Percentiles rank a stretch among this genome's conserved stretches.
phyloP scores from a whole-genome alignment of 2,888 invertebrate species.

The Limenitis camilla region DNA sequence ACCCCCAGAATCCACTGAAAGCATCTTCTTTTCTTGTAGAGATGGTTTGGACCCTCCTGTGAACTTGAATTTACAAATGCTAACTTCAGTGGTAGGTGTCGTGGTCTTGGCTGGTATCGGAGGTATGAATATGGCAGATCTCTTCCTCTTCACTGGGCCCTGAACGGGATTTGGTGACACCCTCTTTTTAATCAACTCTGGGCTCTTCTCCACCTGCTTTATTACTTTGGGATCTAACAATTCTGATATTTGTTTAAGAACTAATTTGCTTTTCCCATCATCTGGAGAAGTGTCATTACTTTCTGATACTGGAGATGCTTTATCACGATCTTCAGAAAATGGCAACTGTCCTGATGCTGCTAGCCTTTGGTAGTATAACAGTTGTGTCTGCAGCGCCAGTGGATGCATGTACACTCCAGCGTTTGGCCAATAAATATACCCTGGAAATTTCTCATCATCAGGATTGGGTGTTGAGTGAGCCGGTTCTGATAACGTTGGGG shows the following conservation, averaged over 20 bases:
- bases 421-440: conserved; percentile 81
- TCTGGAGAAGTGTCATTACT: conserved; percentile 48
- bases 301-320: conserved; percentile 50
- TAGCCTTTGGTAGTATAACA: conserved; percentile 84
- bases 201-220: conserved; percentile 52
- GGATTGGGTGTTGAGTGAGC: conserved; percentile 50
- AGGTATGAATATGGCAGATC: conserved; percentile 89
- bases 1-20: conserved; percentile 91
- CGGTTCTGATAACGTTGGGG: conserved; percentile 58
- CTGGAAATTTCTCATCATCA: conserved; percentile 59
- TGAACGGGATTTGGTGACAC: conserved; percentile 52
- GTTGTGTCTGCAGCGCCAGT: conserved; percentile 80
- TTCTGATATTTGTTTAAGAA: conserved; percentile 66
- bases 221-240: conserved; percentile 64
- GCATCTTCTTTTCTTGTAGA: conserved; percentile 92
- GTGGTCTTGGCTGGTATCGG: conserved; percentile 83
- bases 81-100: conserved; percentile 88
- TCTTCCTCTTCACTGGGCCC: conserved; percentile 79
- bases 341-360: conserved; percentile 72
- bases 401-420: conserved; percentile 83
- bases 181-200: conserved; percentile 57
- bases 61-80: conserved; percentile 95
- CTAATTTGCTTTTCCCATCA: conserved; percentile 60
- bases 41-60: conserved; percentile 93
- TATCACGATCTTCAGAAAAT: conserved; percentile 49